Percentiles rank a stretch among this genome's conserved stretches.
phyloP scores from a whole-genome alignment of 2,797 vertebrate genomes.

The Hemibagrus guttatus region DNA sequence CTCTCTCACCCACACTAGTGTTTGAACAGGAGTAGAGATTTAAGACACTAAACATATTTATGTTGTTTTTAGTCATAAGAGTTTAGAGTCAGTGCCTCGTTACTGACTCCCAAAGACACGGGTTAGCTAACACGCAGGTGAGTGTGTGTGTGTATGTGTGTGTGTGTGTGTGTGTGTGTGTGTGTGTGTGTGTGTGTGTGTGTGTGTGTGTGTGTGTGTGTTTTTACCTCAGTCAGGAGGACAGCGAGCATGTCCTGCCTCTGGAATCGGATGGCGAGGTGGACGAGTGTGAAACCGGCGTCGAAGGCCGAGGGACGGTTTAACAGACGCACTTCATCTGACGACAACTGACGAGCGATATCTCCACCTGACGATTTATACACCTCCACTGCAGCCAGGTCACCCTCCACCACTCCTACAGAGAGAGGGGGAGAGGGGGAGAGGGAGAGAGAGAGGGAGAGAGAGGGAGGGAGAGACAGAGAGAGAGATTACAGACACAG shows the following conservation, averaged over 20 bases:
- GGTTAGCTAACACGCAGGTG: not conserved
- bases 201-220: not conserved
- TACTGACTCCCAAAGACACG: not conserved
- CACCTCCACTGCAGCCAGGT: slow-evolving; percentile 89
- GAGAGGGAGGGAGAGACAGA: not conserved
- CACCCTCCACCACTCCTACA: slow-evolving; percentile 94
- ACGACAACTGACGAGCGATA: slow-evolving; percentile 91
- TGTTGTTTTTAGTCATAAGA: no score
- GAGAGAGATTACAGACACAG: not conserved
- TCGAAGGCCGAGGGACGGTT: slow-evolving; percentile 94
- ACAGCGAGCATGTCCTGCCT: slow-evolving; percentile 96
- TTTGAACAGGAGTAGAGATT: no score
- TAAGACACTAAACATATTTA: no score
- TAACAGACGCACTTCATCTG: slow-evolving; percentile 93
- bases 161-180: not conserved
- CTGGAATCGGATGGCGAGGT: slow-evolving; percentile 97
- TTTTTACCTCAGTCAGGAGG: slow-evolving; percentile 88
- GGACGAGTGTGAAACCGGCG: slow-evolving; percentile 92
- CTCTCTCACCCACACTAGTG: no score
- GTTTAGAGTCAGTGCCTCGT: no score
- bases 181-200: no score
- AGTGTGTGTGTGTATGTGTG: not conserved
- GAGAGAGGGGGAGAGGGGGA: no score
- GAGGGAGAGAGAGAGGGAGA: no score
- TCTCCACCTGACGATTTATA: slow-evolving; percentile 95